phyloP scores from a whole-genome alignment of 1,140 invertebrate genomes.

The Melipona quadrifasciata region DNA sequence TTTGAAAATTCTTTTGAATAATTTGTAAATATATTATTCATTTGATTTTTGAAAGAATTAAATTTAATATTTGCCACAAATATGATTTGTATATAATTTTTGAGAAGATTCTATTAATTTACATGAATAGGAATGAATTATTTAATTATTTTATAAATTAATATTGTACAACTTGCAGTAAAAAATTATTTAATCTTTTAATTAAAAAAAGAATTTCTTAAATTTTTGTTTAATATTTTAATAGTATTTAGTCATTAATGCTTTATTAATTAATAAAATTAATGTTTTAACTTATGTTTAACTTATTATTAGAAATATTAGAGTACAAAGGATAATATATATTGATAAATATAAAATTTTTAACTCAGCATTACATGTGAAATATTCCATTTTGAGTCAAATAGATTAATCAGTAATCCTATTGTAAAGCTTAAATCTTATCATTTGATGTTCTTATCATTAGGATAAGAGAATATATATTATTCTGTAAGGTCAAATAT shows the following conservation, averaged over 20 bases:
- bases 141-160: not conserved
- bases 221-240: not conserved
- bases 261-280: no score
- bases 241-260: not conserved
- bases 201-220: not conserved
- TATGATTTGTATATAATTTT: not conserved
- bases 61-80: not conserved
- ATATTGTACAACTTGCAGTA: not conserved
- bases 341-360: no score
- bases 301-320: no score
- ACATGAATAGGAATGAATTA: not conserved
- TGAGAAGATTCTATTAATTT: not conserved
- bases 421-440: not conserved
- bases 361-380: no score
- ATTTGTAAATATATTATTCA: not conserved
- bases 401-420: not conserved
- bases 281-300: no score
- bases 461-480: not conserved
- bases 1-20: not conserved
- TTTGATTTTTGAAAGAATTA: not conserved
- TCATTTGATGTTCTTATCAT: not conserved
- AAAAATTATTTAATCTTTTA: not conserved
- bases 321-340: no score
- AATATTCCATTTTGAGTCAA: no score
- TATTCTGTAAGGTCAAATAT: not conserved